These are phyloP conservation scores for Phyllotreta cruciferae DNA, from an alignment of 2,888 invertebrate genomes.

Conservation along the genomic window DNA sequence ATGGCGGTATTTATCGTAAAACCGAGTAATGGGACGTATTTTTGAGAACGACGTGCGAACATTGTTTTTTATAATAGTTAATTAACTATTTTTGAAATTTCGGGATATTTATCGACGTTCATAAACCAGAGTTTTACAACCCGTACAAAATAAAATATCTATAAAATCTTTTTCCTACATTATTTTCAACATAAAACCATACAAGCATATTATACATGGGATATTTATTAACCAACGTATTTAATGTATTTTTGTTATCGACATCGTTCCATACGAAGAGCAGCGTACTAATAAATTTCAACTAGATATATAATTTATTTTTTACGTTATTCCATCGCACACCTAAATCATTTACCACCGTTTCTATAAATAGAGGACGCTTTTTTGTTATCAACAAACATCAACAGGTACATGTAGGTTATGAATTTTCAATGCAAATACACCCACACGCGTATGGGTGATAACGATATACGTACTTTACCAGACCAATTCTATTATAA, in stretches of 20 bases:
- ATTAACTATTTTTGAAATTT: too few species aligned
- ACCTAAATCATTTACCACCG: constrained; percentile 8
- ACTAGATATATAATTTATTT: background rate
- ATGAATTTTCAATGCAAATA: constrained; percentile 13
- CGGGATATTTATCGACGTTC: too few species aligned
- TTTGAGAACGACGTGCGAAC: too few species aligned
- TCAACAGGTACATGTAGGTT: constrained; percentile 13
- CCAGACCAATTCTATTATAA: constrained; percentile 6
- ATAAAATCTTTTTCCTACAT: constrained; percentile 7
- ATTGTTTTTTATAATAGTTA: too few species aligned
- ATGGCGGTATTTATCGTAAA: too few species aligned
- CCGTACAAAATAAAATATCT: constrained; percentile 9
- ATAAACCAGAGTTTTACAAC: too few species aligned
- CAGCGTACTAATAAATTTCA: background rate
- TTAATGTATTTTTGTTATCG: constrained; percentile 11
- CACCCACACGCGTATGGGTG: constrained; percentile 11
- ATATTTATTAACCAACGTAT: constrained; percentile 10
- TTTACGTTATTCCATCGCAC: background rate
- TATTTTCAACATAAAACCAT: constrained; percentile 4
- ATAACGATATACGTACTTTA: background rate
- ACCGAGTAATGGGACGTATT: too few species aligned
- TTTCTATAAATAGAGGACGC: constrained; percentile 4
- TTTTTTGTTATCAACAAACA: constrained; percentile 13
- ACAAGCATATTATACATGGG: constrained; percentile 6
- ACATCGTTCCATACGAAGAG: background rate